A percentile compares a stretch with the other conserved stretches of the same genome.
phyloP scores from a whole-genome alignment of 2,888 invertebrate genomes.

The Pharmacophagus antenor region DNA sequence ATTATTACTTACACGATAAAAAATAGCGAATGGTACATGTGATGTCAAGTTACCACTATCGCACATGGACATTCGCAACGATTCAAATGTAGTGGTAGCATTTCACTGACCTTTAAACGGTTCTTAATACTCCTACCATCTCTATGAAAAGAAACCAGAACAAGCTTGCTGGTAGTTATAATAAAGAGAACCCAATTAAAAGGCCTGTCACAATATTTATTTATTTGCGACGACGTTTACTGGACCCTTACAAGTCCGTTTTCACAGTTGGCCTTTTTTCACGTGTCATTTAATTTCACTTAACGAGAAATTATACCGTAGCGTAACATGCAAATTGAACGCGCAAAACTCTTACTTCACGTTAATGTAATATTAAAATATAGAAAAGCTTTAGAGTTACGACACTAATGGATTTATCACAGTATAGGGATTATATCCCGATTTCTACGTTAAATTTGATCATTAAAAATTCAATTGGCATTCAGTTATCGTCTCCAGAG shows the following conservation, averaged over 20 bases:
- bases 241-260: conserved; percentile 5
- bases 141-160: not conserved
- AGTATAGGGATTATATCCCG: not conserved
- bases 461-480: too few relatives aligned
- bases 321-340: conserved; percentile 31
- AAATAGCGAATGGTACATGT: too few relatives aligned
- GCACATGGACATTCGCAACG: too few relatives aligned
- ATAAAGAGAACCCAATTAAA: not conserved
- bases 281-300: conserved; percentile 21
- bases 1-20: too few relatives aligned
- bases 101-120: too few relatives aligned
- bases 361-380: not conserved
- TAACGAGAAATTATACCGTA: conserved; percentile 27
- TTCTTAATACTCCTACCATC: not conserved
- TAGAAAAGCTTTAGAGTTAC: not conserved
- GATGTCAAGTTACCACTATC: too few relatives aligned
- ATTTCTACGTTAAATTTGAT: not conserved
- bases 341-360: conserved; percentile 1
- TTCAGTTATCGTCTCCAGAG: too few relatives aligned
- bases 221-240: not conserved
- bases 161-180: not conserved
- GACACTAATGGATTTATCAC: not conserved
- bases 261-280: conserved; percentile 22
- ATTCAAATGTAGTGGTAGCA: too few relatives aligned
- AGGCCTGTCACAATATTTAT: not conserved